Evolutionary conservation across 1,140 invertebrate genomes (phyloP).

Genomic region (Bombus sibiricus): DNA sequence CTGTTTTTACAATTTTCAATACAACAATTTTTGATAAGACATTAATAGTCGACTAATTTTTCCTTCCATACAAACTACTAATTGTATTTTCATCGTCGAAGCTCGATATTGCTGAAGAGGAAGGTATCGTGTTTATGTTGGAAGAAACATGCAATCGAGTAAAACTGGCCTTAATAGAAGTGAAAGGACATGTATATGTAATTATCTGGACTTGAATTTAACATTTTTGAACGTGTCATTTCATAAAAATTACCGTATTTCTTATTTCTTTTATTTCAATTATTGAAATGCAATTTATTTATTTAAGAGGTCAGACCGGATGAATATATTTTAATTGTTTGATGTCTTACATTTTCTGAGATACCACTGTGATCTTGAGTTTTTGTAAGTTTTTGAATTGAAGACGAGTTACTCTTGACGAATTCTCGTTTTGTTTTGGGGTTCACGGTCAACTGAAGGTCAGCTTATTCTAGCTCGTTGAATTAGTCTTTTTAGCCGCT

Average conservation of each 20-base stretch:
- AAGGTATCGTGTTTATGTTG: conserved; percentile 75
- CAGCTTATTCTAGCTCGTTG: no score
- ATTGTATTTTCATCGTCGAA: conserved; percentile 41
- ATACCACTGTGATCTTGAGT: no score
- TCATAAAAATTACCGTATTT: not conserved
- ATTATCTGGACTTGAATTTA: conserved; percentile 13
- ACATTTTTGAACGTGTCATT: not conserved
- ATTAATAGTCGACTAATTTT: not conserved
- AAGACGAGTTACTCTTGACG: no score
- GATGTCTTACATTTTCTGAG: no score
- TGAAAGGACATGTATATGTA: conserved; percentile 71
- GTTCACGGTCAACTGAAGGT: no score
- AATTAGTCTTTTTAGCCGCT: no score
- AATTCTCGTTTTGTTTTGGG: no score
- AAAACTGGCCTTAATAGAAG: conserved; percentile 68
- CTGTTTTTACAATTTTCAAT: not conserved
- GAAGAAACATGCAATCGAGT: conserved; percentile 77
- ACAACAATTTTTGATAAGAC: not conserved
- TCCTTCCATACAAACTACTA: not conserved
- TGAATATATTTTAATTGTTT: no score
- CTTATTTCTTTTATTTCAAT: no score
- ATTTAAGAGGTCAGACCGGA: no score
- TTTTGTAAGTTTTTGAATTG: no score
- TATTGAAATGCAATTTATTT: no score
- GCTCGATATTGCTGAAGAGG: conserved; percentile 73